Conservation (phyloP, 2,888 invertebrate genomes). For the Tetrapedia diversipes region DNA sequence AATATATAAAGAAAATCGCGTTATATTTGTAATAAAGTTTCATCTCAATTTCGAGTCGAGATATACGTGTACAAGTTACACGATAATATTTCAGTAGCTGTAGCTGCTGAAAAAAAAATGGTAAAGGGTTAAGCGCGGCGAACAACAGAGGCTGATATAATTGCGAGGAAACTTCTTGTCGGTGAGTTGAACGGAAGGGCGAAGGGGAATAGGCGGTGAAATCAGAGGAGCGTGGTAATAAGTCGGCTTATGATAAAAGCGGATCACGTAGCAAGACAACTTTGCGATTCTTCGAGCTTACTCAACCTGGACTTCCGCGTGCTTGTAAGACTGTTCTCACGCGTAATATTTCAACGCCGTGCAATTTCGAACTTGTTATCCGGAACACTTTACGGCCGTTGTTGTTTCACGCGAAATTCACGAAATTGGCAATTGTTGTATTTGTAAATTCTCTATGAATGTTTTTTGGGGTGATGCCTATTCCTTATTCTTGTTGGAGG, state of each 20-base stretch:
- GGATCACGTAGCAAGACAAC: slow-evolving; percentile 1
- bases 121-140: not conserved
- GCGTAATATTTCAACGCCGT: slow-evolving; percentile 28
- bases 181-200: not conserved
- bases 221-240: slow-evolving; percentile 12
- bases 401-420: slow-evolving; percentile 7
- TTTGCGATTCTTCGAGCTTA: slow-evolving; percentile 4
- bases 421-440: too few species aligned
- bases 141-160: not conserved
- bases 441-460: too few species aligned
- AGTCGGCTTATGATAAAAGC: not conserved
- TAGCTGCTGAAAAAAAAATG: too few species aligned
- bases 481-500: too few species aligned
- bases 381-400: slow-evolving; percentile 18
- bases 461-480: too few species aligned
- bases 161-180: not conserved
- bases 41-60: not conserved
- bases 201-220: too few species aligned
- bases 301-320: not conserved
- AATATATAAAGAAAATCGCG: too few species aligned
- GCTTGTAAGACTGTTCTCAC: slow-evolving; percentile 10
- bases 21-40: too few species aligned
- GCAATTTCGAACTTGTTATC: slow-evolving; percentile 20
- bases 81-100: too few species aligned
- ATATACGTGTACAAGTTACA: too few species aligned